Base-by-base conservation (phyloP, 92 coral and sea anemone genomes). In the Zoanthus gigantus region DNA sequence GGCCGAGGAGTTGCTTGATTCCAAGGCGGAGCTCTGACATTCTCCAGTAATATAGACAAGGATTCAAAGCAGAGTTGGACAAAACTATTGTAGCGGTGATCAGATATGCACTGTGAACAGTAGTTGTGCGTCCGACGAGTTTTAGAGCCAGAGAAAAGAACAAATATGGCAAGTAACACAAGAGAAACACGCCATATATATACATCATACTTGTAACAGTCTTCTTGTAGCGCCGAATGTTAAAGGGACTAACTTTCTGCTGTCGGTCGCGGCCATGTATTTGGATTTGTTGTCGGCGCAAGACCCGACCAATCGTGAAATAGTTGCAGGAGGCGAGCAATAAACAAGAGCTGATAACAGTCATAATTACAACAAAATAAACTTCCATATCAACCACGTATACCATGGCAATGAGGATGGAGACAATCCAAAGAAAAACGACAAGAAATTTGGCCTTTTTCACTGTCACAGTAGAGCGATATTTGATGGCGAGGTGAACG, bases 161-260 rank as follows among this genome's bases (percentile, higher is more conserved):
- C 48, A 91, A 71, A 66, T 91, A 91, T 34, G 93, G 93, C n/a
- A 91, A 45, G 50, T 91, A 91, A 29, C 93, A 91, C 31, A 91
- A 28, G 15, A 91, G 76, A 69, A 91, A 91, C 56, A 82, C 52
- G 37, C 91, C 88, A 31, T 91, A 91, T 47, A 91, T 90, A 13
- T 87, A 87, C 79, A 87, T 78, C 93, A 91, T 87, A 57, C 91
- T 87, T 31, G 81, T 80, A 2, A 91, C 93, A 9, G 93, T 87
- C 78, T 91, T 91, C 48, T 61, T 82, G 47, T 91, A 91, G 0
- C 93, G 90, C 46, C 88, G 88, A 79, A 87, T 74, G 68, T 87
- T 82, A 29, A 91, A 79, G 6, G 85, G 9, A 47, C 53, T 87
- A 6, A 88, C 0, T 31, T 48, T 44, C 0, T 67, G 61, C 44